A percentile compares a stretch with the other conserved stretches of the same genome.
Evolutionary conservation across 2,888 invertebrate genomes (phyloP).

Genomic region (Scaeva pyrastri): DNA sequence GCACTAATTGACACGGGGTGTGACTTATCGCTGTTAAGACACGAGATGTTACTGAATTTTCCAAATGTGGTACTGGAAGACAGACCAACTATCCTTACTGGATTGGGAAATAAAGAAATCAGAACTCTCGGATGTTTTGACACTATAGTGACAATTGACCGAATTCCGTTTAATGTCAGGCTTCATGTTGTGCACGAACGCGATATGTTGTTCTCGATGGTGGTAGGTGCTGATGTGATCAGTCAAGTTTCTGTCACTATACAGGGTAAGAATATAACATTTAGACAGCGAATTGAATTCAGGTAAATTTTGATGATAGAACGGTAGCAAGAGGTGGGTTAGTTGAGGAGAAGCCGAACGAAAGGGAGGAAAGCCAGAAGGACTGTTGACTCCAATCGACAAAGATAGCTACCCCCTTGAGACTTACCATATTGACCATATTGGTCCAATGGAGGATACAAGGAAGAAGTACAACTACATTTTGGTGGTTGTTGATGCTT

Average conservation of each 20-base stretch:
- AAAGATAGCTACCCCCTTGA: slow-evolving; percentile 54
- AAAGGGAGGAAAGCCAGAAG: not conserved
- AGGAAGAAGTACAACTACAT: too few species aligned
- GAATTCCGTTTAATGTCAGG: slow-evolving; percentile 20
- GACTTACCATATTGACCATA: slow-evolving; percentile 80
- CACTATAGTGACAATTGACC: slow-evolving; percentile 14
- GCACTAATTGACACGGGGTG: not conserved
- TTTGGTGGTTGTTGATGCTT: too few species aligned
- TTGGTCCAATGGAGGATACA: too few species aligned
- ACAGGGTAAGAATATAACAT: slow-evolving; percentile 13
- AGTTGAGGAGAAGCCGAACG: too few species aligned
- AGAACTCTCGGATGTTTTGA: slow-evolving; percentile 49
- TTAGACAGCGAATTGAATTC: too few species aligned
- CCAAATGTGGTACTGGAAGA: slow-evolving; percentile 26
- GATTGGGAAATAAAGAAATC: slow-evolving; percentile 36
- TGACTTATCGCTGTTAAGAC: slow-evolving; percentile 9
- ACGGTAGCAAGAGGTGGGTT: too few species aligned
- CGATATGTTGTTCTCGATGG: slow-evolving; percentile 36
- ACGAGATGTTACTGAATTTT: slow-evolving; percentile 25
- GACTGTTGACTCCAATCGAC: not conserved
- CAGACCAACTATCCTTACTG: slow-evolving; percentile 9
- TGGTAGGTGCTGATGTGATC: slow-evolving; percentile 36
- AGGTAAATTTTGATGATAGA: too few species aligned
- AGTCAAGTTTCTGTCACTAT: slow-evolving; percentile 17
- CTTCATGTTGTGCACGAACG: slow-evolving; percentile 51